Percentiles rank a stretch among this genome's conserved stretches.
Evolutionary conservation across 2,113 vertebrate genomes (phyloP).

Genomic region (Paedocypris sp.): DNA sequence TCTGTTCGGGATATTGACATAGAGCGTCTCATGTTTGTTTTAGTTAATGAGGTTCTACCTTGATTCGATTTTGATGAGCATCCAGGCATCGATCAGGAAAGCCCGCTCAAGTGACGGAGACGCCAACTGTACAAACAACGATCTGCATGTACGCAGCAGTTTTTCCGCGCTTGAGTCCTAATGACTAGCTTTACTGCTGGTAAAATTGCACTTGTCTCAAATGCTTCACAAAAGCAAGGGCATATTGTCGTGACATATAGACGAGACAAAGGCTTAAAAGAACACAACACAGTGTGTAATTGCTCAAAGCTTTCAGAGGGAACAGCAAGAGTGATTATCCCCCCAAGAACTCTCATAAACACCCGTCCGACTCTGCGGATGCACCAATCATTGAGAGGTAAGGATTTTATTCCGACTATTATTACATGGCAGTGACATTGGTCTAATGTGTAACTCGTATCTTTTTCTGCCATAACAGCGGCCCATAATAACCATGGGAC

Average conservation of each 20-base stretch:
- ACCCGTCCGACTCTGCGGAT: neutral
- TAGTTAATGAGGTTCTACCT: constrained; percentile 40
- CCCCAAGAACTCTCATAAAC: neutral
- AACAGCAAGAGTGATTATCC: neutral
- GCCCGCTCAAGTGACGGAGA: constrained; percentile 10
- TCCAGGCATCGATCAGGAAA: constrained; percentile 34
- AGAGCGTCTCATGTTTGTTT: constrained; percentile 41
- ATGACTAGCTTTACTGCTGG: neutral
- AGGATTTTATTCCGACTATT: neutral
- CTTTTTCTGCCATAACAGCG: neutral
- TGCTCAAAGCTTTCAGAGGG: constrained; percentile 22
- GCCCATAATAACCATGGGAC: neutral
- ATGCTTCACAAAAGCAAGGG: neutral
- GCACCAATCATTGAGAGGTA: neutral
- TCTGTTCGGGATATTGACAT: constrained; percentile 24
- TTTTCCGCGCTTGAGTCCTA: neutral
- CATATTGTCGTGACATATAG: neutral
- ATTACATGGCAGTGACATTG: neutral
- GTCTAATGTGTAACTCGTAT: neutral
- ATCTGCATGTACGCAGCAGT: constrained; percentile 4
- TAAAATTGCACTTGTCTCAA: neutral
- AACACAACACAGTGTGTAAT: constrained; percentile 11
- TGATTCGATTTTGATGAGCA: constrained; percentile 48
- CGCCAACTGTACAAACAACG: constrained; percentile 25
- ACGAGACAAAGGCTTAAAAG: neutral